Percentiles rank a stretch among this genome's conserved stretches.
Evolutionary conservation across 1,140 invertebrate species (phyloP).

Genomic region (Lepeophtheirus salmonis): DNA sequence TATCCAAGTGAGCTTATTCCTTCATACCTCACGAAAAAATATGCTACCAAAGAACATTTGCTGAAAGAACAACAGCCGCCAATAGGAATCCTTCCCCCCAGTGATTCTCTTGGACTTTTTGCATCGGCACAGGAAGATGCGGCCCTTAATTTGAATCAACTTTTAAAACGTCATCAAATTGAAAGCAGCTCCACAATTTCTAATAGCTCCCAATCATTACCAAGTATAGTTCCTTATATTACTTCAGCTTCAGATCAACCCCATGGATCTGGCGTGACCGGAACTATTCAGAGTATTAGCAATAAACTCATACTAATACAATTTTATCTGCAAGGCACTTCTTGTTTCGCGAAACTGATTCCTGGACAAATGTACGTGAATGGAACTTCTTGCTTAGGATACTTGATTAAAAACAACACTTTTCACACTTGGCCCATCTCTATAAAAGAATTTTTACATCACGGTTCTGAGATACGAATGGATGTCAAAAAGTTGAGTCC

Average conservation of each 20-base stretch:
- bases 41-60: neutral
- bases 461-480: neutral
- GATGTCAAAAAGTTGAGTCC: neutral
- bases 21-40: neutral
- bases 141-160: neutral
- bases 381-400: conserved; percentile 3
- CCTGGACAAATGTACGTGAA: conserved; percentile 17
- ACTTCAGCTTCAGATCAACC: too few relatives aligned
- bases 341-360: conserved; percentile 3
- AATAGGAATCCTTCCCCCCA: neutral
- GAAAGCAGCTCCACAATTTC: neutral
- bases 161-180: neutral
- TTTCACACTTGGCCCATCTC: conserved; percentile 6
- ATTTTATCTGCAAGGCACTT: neutral
- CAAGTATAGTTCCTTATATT: too few relatives aligned
- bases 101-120: neutral
- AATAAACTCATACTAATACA: conserved; percentile 3
- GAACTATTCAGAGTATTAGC: neutral
- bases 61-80: neutral
- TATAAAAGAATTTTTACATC: conserved; percentile 14
- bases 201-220: too few relatives aligned
- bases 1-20: conserved; percentile 2
- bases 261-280: neutral
- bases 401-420: conserved; percentile 10
- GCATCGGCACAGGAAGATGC: neutral